Percentiles rank a stretch among this genome's conserved stretches.
phyloP scores from a whole-genome alignment of 1,140 invertebrate genomes.

The Pogonus chalceus region DNA sequence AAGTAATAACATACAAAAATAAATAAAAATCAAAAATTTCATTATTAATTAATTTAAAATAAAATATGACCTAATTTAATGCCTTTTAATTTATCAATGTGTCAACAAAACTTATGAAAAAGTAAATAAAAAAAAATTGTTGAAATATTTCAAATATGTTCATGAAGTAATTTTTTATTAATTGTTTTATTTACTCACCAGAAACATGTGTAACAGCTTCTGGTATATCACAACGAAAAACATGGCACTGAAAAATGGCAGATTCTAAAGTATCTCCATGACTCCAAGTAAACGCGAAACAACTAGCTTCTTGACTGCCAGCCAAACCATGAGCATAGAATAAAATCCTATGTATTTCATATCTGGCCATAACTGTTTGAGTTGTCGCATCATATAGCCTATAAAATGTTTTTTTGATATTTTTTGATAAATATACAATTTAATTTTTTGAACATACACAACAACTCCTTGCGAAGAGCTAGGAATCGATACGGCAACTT shows the following conservation, averaged over 20 bases:
- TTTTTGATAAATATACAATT: slow-evolving; percentile 8
- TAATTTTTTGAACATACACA: slow-evolving; percentile 46
- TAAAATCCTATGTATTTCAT: slow-evolving; percentile 85
- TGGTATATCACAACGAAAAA: slow-evolving; percentile 92
- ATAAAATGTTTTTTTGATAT: slow-evolving; percentile 13
- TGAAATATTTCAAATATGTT: too few relatives aligned
- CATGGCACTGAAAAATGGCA: slow-evolving; percentile 91
- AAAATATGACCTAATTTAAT: not conserved
- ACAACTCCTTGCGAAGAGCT: slow-evolving; percentile 76
- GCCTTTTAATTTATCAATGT: not conserved
- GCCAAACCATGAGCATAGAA: slow-evolving; percentile 89
- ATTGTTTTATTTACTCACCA: too few relatives aligned
- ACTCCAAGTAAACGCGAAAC: slow-evolving; percentile 96
- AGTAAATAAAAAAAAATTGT: too few relatives aligned
- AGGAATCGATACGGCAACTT: slow-evolving; percentile 84
- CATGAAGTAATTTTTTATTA: too few relatives aligned
- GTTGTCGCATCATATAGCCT: slow-evolving; percentile 80
- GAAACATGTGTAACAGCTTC: slow-evolving; percentile 82
- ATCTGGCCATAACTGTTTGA: slow-evolving; percentile 76
- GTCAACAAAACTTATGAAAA: not conserved
- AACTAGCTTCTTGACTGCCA: slow-evolving; percentile 73
- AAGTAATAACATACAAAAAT: not conserved
- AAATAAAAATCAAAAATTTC: slow-evolving; percentile 8
- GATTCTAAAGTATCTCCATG: slow-evolving; percentile 81
- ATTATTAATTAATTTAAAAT: slow-evolving; percentile 11